Percentiles rank a stretch among this genome's conserved stretches.
These are phyloP conservation scores for Sarcoramphus papa DNA, from an alignment of 2,797 vertebrate genomes.

Conservation along the genomic window DNA sequence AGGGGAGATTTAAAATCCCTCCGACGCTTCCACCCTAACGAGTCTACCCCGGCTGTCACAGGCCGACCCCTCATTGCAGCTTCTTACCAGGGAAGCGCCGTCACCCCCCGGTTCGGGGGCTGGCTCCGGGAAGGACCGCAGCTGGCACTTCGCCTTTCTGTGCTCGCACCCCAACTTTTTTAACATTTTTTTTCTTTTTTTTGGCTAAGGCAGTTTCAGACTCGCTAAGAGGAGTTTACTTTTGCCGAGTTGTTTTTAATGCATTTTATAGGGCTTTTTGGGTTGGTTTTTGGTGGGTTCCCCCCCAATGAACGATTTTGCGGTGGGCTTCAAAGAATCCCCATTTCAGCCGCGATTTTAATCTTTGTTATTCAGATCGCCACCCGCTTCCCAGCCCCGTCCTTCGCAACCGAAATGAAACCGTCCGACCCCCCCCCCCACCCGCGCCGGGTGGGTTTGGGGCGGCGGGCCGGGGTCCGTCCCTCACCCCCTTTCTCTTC, in stretches of 20 bases:
- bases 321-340: not conserved
- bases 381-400: not conserved
- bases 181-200: not conserved
- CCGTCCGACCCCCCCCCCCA: fast-evolving
- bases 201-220: not conserved
- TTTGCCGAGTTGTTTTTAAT: not conserved
- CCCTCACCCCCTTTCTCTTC: not conserved
- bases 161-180: not conserved
- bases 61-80: not conserved
- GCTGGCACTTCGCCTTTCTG: not conserved
- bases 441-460: too few relatives aligned
- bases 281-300: not conserved
- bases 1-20: not conserved
- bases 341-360: not conserved
- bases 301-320: not conserved
- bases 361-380: too few relatives aligned
- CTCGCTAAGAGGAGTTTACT: not conserved
- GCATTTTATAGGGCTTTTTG: not conserved
- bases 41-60: not conserved
- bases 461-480: fast-evolving
- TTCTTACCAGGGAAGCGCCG: too few relatives aligned
- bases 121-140: not conserved
- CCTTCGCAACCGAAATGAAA: not conserved
- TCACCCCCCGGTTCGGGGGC: not conserved
- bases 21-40: too few relatives aligned